A percentile compares a stretch with the other conserved stretches of the same genome.
These are phyloP conservation scores for Acanthopleura granulata DNA, from an alignment of 2,888 invertebrate species.

Conservation along the genomic window DNA sequence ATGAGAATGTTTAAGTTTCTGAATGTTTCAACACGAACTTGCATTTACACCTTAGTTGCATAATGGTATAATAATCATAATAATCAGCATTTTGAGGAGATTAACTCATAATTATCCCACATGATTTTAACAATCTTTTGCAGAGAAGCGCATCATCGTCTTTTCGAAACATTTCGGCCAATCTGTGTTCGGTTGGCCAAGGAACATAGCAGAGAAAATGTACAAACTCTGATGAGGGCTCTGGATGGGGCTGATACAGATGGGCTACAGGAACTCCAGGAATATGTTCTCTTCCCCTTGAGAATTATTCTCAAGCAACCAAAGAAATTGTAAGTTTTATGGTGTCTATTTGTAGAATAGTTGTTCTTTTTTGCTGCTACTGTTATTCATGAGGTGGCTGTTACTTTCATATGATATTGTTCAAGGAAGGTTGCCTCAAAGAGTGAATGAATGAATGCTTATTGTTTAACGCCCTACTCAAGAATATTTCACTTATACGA, in stretches of 20 bases:
- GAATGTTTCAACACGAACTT: no score
- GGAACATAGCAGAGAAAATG: background rate
- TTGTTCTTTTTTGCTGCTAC: background rate
- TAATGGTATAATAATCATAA: no score
- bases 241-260: conserved; percentile 35
- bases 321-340: conserved; percentile 39
- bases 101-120: no score
- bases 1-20: no score
- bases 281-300: conserved; percentile 58
- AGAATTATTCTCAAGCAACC: conserved; percentile 50
- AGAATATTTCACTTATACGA: no score
- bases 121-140: background rate
- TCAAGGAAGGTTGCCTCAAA: no score
- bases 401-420: no score
- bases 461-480: no score
- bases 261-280: conserved; percentile 51
- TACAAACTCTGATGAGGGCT: background rate
- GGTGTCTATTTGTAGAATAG: background rate
- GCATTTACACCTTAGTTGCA: no score
- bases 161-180: background rate
- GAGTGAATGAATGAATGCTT: no score
- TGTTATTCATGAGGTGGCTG: no score
- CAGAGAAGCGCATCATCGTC: background rate
- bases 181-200: background rate
- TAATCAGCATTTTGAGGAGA: no score